Evolutionary conservation across 2,888 invertebrate genomes (phyloP).

Genomic region (Idaea dimidiata): DNA sequence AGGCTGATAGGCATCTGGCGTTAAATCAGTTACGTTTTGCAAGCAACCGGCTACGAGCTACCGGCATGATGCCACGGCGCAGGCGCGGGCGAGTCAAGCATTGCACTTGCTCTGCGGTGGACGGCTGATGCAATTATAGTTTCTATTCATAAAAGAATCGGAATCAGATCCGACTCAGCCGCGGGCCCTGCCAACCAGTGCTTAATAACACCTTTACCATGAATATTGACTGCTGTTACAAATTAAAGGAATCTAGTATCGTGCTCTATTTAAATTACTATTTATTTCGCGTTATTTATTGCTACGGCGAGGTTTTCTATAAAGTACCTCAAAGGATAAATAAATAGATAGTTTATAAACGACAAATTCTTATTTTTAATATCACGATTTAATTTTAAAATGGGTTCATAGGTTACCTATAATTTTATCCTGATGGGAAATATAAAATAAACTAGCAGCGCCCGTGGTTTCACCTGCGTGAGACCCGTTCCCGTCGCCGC

Average conservation of each 20-base stretch:
- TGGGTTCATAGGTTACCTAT: no score
- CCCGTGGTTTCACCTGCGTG: no score
- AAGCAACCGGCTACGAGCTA: conserved; percentile 34
- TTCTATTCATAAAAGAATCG: conserved; percentile 73
- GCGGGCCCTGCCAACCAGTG: conserved; percentile 56
- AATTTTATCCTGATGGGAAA: no score
- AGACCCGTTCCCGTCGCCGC: no score
- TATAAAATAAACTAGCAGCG: no score
- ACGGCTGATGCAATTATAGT: conserved; percentile 63
- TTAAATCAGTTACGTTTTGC: conserved; percentile 63
- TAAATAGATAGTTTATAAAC: conserved; percentile 3
- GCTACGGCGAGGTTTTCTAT: conserved; percentile 24
- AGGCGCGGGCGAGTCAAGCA: conserved; percentile 19
- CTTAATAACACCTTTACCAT: conserved; percentile 71
- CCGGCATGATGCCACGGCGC: conserved; percentile 27
- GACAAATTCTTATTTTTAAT: no score
- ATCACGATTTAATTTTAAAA: no score
- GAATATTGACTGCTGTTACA: conserved; percentile 70
- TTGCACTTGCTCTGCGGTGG: conserved; percentile 34
- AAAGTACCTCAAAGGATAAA: conserved; percentile 11
- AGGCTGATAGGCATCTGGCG: conserved; percentile 57
- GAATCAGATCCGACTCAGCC: conserved; percentile 67
- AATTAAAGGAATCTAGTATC: conserved; percentile 68
- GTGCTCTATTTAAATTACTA: conserved; percentile 62
- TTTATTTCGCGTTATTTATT: conserved; percentile 57